phyloP scores from a whole-genome alignment of 2,797 vertebrate species.

The Triplophysa bombifrons region DNA sequence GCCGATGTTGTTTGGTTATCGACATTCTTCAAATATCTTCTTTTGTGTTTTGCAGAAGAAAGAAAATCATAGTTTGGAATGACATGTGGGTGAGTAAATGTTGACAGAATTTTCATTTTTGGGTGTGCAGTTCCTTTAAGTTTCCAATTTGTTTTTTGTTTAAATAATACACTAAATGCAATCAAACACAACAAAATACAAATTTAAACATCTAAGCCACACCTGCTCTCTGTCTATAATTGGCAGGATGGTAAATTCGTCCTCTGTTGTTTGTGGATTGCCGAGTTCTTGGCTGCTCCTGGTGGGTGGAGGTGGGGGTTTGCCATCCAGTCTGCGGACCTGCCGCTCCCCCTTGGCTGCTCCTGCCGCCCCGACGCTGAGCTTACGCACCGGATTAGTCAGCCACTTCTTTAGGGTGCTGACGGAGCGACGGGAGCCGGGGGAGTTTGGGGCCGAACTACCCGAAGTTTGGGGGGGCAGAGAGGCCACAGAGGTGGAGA shows the following conservation, averaged over 20 bases:
- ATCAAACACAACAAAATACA: too few relatives aligned
- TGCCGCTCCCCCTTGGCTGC: slow-evolving; percentile 77
- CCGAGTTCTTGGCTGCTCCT: slow-evolving; percentile 72
- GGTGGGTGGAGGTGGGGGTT: slow-evolving; percentile 68
- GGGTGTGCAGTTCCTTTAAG: too few relatives aligned
- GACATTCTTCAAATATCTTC: too few relatives aligned
- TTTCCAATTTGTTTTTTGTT: too few relatives aligned
- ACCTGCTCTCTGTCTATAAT: slow-evolving; percentile 78
- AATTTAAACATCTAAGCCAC: slow-evolving; percentile 51
- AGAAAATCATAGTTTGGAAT: too few relatives aligned
- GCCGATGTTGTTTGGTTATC: too few relatives aligned
- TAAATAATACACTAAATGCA: too few relatives aligned
- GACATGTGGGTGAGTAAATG: too few relatives aligned
- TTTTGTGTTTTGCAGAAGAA: too few relatives aligned
- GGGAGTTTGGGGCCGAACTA: slow-evolving; percentile 87
- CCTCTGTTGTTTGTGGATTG: slow-evolving; percentile 65
- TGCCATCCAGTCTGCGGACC: slow-evolving; percentile 74
- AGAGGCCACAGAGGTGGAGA: slow-evolving; percentile 87
- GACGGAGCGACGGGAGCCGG: slow-evolving; percentile 82
- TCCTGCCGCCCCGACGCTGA: slow-evolving; percentile 75
- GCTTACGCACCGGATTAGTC: slow-evolving; percentile 86
- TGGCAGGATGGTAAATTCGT: slow-evolving; percentile 68
- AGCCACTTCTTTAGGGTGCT: slow-evolving; percentile 92
- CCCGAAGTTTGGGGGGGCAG: slow-evolving; percentile 84
- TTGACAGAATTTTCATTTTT: too few relatives aligned